Conservation (phyloP, 2,797 vertebrate genomes). For the Denticeps clupeoides region DNA sequence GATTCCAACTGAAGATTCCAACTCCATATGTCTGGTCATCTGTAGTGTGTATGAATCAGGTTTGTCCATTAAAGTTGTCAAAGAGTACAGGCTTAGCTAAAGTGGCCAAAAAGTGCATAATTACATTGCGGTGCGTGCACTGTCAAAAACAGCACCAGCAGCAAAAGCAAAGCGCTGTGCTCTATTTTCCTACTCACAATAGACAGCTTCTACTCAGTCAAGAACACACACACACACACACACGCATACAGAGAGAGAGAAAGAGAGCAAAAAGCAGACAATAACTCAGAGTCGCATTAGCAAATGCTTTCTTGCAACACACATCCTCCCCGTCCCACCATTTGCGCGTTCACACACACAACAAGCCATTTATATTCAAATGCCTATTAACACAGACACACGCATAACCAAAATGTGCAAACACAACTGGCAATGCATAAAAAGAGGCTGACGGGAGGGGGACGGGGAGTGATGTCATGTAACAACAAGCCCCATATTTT, state of each 20-base stretch:
- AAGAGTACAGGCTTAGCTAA: no score
- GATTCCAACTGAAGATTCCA: no score
- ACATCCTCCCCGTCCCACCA: background rate
- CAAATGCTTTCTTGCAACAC: background rate
- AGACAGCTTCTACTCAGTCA: background rate
- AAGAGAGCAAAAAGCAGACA: background rate
- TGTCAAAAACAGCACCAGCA: no score
- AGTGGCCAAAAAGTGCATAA: no score
- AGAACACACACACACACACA: constrained; percentile 9
- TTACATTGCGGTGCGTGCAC: no score
- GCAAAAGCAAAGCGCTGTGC: no score
- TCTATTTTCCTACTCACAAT: background rate
- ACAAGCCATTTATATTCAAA: background rate
- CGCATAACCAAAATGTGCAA: background rate
- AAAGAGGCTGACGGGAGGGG: no score
- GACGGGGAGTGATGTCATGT: no score
- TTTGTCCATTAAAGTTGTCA: no score
- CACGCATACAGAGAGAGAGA: background rate
- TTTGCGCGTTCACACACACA: background rate
- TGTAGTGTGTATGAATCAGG: no score
- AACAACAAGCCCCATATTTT: no score
- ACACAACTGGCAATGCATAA: background rate
- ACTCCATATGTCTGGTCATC: no score
- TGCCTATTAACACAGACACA: background rate
- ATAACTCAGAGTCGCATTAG: constrained; percentile 1